These are phyloP conservation scores for Oreochromis mossambicus DNA, from an alignment of 2,797 vertebrate species.

Conservation along the genomic window DNA sequence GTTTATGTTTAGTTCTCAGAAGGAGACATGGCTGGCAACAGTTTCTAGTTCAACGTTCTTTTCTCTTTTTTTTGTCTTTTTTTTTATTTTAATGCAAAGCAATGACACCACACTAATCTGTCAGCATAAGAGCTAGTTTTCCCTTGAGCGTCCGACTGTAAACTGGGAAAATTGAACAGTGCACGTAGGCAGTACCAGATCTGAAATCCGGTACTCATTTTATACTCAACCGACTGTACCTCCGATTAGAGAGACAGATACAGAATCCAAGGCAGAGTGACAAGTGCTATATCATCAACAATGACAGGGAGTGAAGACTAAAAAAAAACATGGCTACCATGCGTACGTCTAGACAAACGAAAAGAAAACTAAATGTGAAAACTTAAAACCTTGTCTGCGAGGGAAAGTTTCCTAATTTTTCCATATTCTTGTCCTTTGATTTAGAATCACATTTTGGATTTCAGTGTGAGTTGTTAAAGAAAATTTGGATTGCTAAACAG, in stretches of 20 bases:
- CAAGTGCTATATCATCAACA: conserved; percentile 96
- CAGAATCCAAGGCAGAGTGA: conserved; percentile 94
- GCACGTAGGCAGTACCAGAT: conserved; percentile 94
- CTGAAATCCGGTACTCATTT: conserved; percentile 88
- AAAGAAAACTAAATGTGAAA: conserved; percentile 65
- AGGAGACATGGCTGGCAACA: conserved; percentile 85
- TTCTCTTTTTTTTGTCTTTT: background rate
- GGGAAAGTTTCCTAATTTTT: background rate
- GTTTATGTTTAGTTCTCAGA: conserved; percentile 75
- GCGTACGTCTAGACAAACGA: conserved; percentile 78
- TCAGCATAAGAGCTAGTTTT: conserved; percentile 91
- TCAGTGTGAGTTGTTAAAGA: conserved; percentile 24
- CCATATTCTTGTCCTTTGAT: conserved; percentile 24
- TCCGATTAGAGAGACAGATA: conserved; percentile 96
- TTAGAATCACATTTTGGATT: conserved; percentile 13
- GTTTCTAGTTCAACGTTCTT: conserved; percentile 48
- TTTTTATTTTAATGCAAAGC: conserved; percentile 71
- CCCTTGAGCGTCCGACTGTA: conserved; percentile 94
- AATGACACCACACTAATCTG: conserved; percentile 80
- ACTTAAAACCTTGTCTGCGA: conserved; percentile 24
- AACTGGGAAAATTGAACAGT: conserved; percentile 99
- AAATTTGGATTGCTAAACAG: conserved; percentile 31
- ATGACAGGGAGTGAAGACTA: conserved; percentile 80
- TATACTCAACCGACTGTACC: conserved; percentile 98
- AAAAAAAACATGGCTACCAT: conserved; percentile 32